Evolutionary conservation across 2,113 vertebrate genomes (phyloP).

Genomic region (Otis tarda): DNA sequence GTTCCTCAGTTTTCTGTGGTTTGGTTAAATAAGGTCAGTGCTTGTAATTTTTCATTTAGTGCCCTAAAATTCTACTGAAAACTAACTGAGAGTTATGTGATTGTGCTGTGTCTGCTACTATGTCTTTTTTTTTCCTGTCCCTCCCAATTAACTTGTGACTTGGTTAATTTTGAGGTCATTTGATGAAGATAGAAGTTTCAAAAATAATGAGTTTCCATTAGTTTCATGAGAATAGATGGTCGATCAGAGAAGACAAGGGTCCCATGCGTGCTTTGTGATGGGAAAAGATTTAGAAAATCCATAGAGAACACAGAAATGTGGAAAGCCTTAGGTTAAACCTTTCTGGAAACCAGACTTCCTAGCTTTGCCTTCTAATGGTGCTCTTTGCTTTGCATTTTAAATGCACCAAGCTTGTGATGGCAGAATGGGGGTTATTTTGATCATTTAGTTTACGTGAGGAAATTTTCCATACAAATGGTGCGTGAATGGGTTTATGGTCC

Average conservation of each 20-base stretch:
- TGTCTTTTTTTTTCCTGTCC: background rate
- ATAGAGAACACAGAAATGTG: background rate
- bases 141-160: background rate
- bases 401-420: background rate
- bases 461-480: background rate
- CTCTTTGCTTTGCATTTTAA: background rate
- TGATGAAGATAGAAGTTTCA: background rate
- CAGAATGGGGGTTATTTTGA: background rate
- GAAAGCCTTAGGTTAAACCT: background rate
- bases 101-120: background rate
- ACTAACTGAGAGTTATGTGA: background rate
- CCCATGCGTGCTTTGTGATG: fast-evolving
- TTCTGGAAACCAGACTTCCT: background rate
- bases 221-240: background rate
- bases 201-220: background rate
- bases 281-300: background rate
- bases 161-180: background rate
- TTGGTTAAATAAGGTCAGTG: background rate
- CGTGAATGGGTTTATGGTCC: background rate
- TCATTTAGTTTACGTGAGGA: background rate
- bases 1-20: background rate
- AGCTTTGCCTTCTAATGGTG: background rate
- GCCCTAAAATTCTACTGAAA: background rate
- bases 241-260: background rate
- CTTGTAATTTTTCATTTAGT: background rate